Evolutionary conservation across 2,888 invertebrate species (phyloP).

Genomic region (Smittia aterrima): DNA sequence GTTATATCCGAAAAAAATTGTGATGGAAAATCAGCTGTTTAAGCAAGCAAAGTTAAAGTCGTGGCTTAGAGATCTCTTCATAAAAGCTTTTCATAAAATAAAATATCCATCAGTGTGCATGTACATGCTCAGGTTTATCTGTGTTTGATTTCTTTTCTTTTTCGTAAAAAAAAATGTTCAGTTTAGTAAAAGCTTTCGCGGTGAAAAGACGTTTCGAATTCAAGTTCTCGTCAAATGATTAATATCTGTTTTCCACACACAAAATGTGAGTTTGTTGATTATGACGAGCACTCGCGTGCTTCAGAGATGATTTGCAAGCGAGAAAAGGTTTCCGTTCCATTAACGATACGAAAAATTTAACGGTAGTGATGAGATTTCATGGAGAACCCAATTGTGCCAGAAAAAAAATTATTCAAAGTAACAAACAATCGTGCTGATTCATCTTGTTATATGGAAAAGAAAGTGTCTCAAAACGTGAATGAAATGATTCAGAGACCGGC

Average conservation of each 20-base stretch:
- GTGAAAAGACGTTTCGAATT: slow-evolving; percentile 1
- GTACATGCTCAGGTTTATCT: neutral
- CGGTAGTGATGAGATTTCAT: neutral
- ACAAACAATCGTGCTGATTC: neutral
- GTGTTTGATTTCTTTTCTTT: slow-evolving; percentile 12
- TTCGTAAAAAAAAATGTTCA: slow-evolving; percentile 8
- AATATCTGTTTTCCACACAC: neutral
- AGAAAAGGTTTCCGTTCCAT: neutral
- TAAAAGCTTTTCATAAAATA: neutral
- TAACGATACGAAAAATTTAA: neutral
- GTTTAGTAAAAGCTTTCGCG: slow-evolving; percentile 13
- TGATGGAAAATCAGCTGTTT: neutral
- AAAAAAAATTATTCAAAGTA: neutral
- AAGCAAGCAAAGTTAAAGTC: neutral
- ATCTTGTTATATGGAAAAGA: neutral
- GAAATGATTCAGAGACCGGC: neutral
- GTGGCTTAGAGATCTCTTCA: neutral
- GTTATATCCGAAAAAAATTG: too few species aligned
- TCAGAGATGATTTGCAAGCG: neutral
- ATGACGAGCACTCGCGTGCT: neutral
- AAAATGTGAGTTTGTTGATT: neutral
- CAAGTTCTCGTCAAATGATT: neutral
- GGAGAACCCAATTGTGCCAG: neutral
- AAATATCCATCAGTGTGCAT: neutral
- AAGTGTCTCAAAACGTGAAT: neutral